Percentiles rank a stretch among this genome's conserved stretches.
Evolutionary conservation across 2,888 invertebrate species (phyloP).

Genomic region (Ptilodon capucinus): DNA sequence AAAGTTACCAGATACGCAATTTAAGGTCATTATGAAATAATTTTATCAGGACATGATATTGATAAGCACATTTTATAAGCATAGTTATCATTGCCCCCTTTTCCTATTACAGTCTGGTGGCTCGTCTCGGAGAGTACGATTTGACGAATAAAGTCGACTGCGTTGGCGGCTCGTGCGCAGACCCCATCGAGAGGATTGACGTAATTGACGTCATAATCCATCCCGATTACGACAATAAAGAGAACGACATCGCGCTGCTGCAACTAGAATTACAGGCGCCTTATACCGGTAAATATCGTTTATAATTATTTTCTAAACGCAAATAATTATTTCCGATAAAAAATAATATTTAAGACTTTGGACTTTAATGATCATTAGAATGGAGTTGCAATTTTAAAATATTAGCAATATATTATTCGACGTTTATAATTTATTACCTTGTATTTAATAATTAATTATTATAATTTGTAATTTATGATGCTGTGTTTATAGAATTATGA

Average conservation of each 20-base stretch:
- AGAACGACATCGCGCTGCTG: conserved; percentile 50
- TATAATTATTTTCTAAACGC: not conserved
- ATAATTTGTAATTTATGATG: too few relatives aligned
- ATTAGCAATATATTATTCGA: too few relatives aligned
- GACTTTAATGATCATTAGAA: too few relatives aligned
- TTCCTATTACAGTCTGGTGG: conserved; percentile 33
- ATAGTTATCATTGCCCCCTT: not conserved
- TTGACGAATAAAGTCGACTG: conserved; percentile 28
- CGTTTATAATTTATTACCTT: too few relatives aligned
- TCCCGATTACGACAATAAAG: conserved; percentile 35
- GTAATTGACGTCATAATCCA: conserved; percentile 36
- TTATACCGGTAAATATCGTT: conserved; percentile 45
- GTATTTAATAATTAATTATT: too few relatives aligned
- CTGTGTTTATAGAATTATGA: too few relatives aligned
- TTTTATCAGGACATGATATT: not conserved
- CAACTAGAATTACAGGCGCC: conserved; percentile 37
- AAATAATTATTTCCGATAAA: too few relatives aligned
- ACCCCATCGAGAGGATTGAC: conserved; percentile 26
- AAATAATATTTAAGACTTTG: too few relatives aligned
- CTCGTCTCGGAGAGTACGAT: conserved; percentile 48
- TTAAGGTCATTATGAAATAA: too few relatives aligned
- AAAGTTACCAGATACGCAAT: too few relatives aligned
- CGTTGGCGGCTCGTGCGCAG: conserved; percentile 36
- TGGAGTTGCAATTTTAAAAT: too few relatives aligned
- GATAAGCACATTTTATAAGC: not conserved